Evolutionary conservation across 2,113 vertebrate genomes (phyloP), one percentile per base, ranked within the genome.

Genomic region (Cebidichthys violaceus): DNA sequence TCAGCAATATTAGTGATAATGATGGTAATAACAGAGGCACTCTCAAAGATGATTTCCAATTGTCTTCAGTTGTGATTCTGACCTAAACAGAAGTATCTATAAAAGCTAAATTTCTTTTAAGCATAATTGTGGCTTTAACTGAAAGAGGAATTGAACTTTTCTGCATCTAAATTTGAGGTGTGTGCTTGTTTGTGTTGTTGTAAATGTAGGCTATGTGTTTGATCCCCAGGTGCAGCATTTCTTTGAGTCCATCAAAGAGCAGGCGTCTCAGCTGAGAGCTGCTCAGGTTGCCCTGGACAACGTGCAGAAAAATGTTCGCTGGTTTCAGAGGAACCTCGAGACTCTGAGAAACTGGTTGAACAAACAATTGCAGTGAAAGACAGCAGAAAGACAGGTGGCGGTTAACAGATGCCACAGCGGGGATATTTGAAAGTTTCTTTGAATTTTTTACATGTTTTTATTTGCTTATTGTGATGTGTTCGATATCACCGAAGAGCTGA

Each of bases 241-340:
- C 87, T 96, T 96, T 91, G 83, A 93, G 57, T 95, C 95, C 29
- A 93, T 95, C 80, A 92, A 86, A 84, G 92, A 96, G 41, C 92
- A 96, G 43, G 81, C 90, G 1, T 94, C 92, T 71, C 93, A 96
- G 82, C 91, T 96, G 33, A 94, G 92, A 67, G 84, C 77, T 39
- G 92, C 93, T 52, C 94, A 94, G 82, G 54, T 95, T 70, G 94
- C 94, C 20, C 52, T 95, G 45, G 95, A 96, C 74, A 95, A 93
- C 24, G 29, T 96, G 69, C 86, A 94, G 81, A 96, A 96, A 81
- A 96, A 96, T 80, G 89, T 96, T 41, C 84, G 91, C 72, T 96
- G 94, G 95, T 55, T 95, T 88, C 88, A 94, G 73, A 94, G 91
- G 66, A 96, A 96, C 86, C 72, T 95, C 22, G 93, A 90, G 70